Evolutionary conservation across 2,888 invertebrate genomes (phyloP), one percentile per base, ranked within the genome.

Genomic region (Erebia palarica): DNA sequence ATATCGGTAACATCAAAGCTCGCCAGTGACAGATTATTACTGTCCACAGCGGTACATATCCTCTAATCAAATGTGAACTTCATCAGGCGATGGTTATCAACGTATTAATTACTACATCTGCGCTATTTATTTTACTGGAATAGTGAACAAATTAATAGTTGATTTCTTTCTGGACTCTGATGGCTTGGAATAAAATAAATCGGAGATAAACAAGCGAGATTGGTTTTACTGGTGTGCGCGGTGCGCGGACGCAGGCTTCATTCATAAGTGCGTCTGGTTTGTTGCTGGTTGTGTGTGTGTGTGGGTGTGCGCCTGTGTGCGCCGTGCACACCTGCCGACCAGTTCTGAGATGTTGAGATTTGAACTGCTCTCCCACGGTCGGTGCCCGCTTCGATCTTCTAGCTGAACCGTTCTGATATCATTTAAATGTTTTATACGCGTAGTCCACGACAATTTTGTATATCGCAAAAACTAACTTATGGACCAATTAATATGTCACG

Each of bases 321-420:
- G 82, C 73, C 84, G 79, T 79, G 87, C 86, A 89, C 93, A 93
- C 93, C 93, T 93, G 93, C 92, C 93, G 90, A 93, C 93, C 93
- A 89, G 93, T 93, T 93, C 87, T 88, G 89, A 92, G 92, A 92
- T 92, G 92, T 91, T 90, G 92, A 93, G 93, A 93, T 93, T 93
- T 93, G 92, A 91, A 87, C 90, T 84, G 84, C 91, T 91, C 91
- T 93, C 93, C 92, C 93, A 92, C 93, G 93, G 93, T 92, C 92
- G 92, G 86, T 92, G 92, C 86, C 90, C 92, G 87, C 86, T 86
- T 85, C 84, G 88, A 86, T 89, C 88, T 86, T 87, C 90, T 91
- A 91, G 89, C 86, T 86, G 83, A 87, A 84, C 85, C 82, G 83
- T 82, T 83, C 86, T 86, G 86, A 88, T 91, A 88, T 89, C 79